These are phyloP conservation scores for Sparus aurata DNA, from an alignment of 2,797 vertebrate genomes.

Conservation along the genomic window DNA sequence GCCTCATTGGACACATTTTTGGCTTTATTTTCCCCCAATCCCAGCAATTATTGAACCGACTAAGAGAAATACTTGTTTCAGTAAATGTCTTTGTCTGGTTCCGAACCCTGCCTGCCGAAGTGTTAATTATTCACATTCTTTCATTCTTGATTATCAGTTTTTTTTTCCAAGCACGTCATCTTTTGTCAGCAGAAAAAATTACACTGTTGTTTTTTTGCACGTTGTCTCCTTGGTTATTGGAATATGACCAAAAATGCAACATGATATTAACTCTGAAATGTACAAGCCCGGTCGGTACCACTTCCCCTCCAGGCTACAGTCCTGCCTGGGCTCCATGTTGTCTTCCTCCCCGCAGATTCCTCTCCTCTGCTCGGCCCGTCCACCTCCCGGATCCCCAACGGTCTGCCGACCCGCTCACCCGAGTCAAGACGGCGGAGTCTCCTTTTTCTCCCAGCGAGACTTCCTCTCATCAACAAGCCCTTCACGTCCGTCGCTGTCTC, in stretches of 20 bases:
- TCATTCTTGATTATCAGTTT: neutral
- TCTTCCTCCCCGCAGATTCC: neutral
- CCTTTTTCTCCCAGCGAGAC: conserved; percentile 21
- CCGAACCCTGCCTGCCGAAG: neutral
- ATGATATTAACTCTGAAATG: neutral
- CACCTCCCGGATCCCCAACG: conserved; percentile 2
- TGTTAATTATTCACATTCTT: neutral
- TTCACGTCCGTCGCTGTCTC: conserved; percentile 36
- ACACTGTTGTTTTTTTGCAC: neutral
- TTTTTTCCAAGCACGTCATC: neutral
- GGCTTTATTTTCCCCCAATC: neutral
- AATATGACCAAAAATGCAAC: neutral
- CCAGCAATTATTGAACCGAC: neutral
- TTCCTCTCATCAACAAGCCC: conserved; percentile 39
- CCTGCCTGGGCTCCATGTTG: neutral
- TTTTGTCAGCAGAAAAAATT: neutral
- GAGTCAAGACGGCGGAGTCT: conserved; percentile 10
- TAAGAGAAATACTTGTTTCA: neutral
- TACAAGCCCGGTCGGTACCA: neutral
- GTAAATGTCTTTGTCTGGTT: neutral
- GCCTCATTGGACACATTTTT: neutral
- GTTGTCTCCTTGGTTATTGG: neutral
- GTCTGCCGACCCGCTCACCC: conserved; percentile 33
- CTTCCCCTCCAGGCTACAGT: neutral
- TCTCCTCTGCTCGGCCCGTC: conserved; percentile 8